Evolutionary conservation across 2,797 vertebrate species (phyloP).

Genomic region (Danio aesculapii): DNA sequence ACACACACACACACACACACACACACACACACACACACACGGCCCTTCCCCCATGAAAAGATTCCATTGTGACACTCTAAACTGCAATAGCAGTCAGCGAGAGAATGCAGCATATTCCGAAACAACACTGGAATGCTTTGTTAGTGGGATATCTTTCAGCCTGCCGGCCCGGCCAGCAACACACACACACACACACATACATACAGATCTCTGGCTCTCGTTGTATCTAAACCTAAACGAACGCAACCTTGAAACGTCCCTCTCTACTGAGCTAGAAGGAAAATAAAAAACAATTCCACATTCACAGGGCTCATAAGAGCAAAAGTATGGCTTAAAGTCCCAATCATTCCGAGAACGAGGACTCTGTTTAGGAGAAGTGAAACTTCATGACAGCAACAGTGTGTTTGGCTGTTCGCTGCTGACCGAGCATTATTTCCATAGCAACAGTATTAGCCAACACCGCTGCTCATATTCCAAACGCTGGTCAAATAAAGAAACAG

Average conservation of each 20-base stretch:
- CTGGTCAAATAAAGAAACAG: constrained; percentile 25
- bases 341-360: neutral
- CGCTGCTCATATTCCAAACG: constrained; percentile 5
- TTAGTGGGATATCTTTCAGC: constrained; percentile 67
- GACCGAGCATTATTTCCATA: constrained; percentile 62
- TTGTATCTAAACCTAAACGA: constrained; percentile 8
- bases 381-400: constrained; percentile 27
- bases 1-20: neutral
- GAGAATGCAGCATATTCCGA: constrained; percentile 61
- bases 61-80: constrained; percentile 63
- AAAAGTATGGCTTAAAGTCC: neutral
- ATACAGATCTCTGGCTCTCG: neutral
- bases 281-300: neutral
- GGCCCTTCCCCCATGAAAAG: constrained; percentile 53
- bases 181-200: neutral
- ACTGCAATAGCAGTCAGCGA: constrained; percentile 51
- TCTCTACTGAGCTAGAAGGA: neutral
- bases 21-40: constrained; percentile 1
- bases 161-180: constrained; percentile 40
- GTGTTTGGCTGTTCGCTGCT: neutral
- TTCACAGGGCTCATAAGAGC: neutral
- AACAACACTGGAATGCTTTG: constrained; percentile 72
- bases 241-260: constrained; percentile 38
- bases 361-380: neutral
- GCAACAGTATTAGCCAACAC: constrained; percentile 58